phyloP scores from a whole-genome alignment of 2,113 vertebrate genomes.

The Hypocryptadius cinnamomeus region DNA sequence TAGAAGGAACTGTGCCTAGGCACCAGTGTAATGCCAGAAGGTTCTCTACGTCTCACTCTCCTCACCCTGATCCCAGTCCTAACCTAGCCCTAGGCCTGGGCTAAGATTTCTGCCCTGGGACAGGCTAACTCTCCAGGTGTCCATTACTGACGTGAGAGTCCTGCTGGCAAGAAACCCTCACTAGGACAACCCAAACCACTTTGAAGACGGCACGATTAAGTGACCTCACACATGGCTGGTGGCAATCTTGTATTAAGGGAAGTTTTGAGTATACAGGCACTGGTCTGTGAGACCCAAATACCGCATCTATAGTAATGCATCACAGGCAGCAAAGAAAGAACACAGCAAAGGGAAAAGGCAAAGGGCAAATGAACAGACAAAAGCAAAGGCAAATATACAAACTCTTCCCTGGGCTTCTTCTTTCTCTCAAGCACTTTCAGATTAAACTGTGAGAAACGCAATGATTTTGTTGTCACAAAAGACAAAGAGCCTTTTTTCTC shows the following conservation, averaged over 20 bases:
- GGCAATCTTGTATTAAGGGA: neutral
- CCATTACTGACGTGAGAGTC: neutral
- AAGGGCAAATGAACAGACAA: neutral
- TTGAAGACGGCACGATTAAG: fast-evolving
- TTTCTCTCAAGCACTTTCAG: neutral
- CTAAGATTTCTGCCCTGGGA: neutral
- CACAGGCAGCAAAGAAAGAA: neutral
- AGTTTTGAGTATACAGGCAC: neutral
- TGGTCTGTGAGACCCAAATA: neutral
- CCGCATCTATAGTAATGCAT: neutral
- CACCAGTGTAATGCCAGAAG: neutral
- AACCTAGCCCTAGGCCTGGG: neutral
- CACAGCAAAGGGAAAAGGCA: neutral
- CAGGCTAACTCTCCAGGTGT: neutral
- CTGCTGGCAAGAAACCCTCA: neutral
- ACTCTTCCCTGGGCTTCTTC: neutral
- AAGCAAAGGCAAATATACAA: neutral
- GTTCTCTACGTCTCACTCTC: neutral
- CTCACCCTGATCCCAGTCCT: neutral
- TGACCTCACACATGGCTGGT: neutral
- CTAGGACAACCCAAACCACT: neutral
- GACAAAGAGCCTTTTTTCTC: neutral
- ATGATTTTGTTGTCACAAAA: neutral
- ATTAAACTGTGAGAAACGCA: neutral
- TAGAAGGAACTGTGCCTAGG: neutral